A percentile compares a stretch with the other conserved stretches of the same genome.
Evolutionary conservation across 1,140 invertebrate species (phyloP).

Genomic region (Drosophila fuyamai): DNA sequence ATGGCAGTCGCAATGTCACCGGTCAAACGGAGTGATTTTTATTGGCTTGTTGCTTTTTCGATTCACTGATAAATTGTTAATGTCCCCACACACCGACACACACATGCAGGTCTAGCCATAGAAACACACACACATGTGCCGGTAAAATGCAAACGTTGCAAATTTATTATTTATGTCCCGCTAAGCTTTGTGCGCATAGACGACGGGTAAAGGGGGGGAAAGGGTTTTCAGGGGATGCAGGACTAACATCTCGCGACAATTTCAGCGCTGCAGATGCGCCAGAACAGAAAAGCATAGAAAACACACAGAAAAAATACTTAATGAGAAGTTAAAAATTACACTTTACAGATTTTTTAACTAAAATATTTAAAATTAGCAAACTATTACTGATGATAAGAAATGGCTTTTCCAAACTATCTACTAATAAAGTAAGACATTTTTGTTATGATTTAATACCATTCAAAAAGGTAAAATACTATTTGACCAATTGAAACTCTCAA

Average conservation of each 20-base stretch:
- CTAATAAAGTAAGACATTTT: too few relatives aligned
- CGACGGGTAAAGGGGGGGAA: background rate
- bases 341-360: too few relatives aligned
- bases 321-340: too few relatives aligned
- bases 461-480: too few relatives aligned
- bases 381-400: too few relatives aligned
- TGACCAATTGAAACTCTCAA: too few relatives aligned
- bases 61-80: slow-evolving; percentile 80
- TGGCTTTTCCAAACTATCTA: too few relatives aligned
- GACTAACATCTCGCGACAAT: slow-evolving; percentile 30
- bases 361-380: too few relatives aligned
- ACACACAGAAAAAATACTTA: background rate
- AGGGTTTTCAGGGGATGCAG: too few relatives aligned
- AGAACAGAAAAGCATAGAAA: slow-evolving; percentile 2
- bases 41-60: slow-evolving; percentile 80
- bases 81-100: slow-evolving; percentile 36
- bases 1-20: slow-evolving; percentile 54
- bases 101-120: slow-evolving; percentile 31
- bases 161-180: slow-evolving; percentile 79
- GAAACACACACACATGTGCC: slow-evolving; percentile 35
- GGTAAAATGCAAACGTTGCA: slow-evolving; percentile 73
- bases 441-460: too few relatives aligned
- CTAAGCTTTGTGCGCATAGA: slow-evolving; percentile 70
- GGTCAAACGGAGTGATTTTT: slow-evolving; percentile 80
- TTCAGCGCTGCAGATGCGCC: slow-evolving; percentile 32